phyloP scores from a whole-genome alignment of 2,888 invertebrate genomes.

The Penaeus monodon region DNA sequence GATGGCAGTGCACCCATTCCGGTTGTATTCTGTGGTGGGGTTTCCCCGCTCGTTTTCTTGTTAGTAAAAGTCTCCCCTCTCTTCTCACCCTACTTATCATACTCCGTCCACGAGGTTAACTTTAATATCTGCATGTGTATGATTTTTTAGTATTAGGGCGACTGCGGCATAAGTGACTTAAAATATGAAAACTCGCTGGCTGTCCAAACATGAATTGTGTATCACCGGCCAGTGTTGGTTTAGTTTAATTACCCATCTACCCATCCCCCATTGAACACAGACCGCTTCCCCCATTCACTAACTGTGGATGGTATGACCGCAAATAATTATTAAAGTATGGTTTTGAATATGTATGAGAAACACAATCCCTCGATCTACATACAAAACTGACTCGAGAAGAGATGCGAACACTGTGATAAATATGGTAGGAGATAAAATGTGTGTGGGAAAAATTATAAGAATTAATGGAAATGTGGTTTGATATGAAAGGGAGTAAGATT shows the following conservation, averaged over 20 bases:
- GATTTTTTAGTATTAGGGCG: not conserved
- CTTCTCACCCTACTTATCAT: conserved; percentile 35
- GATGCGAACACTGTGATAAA: too few species aligned
- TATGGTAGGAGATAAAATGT: too few species aligned
- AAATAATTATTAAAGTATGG: not conserved
- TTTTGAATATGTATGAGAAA: too few species aligned
- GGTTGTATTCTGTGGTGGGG: not conserved
- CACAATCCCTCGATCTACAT: not conserved
- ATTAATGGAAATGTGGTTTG: too few species aligned
- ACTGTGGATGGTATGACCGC: not conserved
- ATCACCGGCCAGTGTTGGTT: conserved; percentile 32
- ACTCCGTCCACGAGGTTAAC: conserved; percentile 33
- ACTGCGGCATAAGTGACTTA: conserved; percentile 59
- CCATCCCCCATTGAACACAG: conserved; percentile 1
- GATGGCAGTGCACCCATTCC: too few species aligned
- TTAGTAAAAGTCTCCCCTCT: conserved; percentile 25
- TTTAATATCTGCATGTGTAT: not conserved
- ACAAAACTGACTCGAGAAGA: not conserved
- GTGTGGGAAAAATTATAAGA: too few species aligned
- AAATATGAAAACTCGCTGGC: conserved; percentile 33
- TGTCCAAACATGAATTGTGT: not conserved
- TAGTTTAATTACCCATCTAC: not conserved
- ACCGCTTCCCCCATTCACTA: conserved; percentile 26
- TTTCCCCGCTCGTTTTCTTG: not conserved
- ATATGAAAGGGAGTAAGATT: too few species aligned